Base-by-base conservation (phyloP, 2,888 invertebrate species). In the Calliphora vomitoria region DNA sequence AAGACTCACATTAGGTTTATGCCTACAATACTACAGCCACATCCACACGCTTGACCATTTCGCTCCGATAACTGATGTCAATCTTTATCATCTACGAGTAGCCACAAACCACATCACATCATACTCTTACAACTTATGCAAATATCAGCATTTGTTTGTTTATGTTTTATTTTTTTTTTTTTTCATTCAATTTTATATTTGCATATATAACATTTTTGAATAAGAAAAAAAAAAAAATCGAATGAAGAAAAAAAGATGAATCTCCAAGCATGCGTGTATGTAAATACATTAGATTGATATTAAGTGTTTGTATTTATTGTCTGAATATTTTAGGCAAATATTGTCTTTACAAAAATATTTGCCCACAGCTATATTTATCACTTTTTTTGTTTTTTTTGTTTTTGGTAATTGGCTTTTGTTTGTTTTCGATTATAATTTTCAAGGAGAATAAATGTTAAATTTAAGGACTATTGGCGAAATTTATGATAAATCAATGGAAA, bases 251-350 rank as follows among this genome's bases (percentile, higher is more conserved):
- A 53, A 53, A 53, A 53, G 53, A 53, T 13, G 20, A 20, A 55
- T 55, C 18, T 55, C 6, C 55, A 55, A 20, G 20, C 55, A 55
- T 55, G 20, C 55, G 18, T 55, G 55, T 20, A 11, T 18, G 4
- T 55, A 20, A 53, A 55, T 55, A 55, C 55, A 55, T 55, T 55
- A 55, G 55, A 20, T 53, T 4, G 10, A 53, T 53, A 53, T 55
- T 55, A 55, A 20, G 55, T 66, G 66, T 66, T 18, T 58, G 41
- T 72, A 18, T 55, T 18, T 3, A 41, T 55, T 55, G 58, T 35
- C 35, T 38, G 11, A 60, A 20, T 13, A 47, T 41, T 58, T 72
- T 18, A 60, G 20, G 15, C 60, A 38, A 50, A 50, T 50, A 50
- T 50, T 50, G 3, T 55, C 8, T 55, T 20, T 20, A 10, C 6